A percentile compares a stretch with the other conserved stretches of the same genome.
Conservation (phyloP, 2,113 vertebrate genomes). For the Diphyllodes magnificus region DNA sequence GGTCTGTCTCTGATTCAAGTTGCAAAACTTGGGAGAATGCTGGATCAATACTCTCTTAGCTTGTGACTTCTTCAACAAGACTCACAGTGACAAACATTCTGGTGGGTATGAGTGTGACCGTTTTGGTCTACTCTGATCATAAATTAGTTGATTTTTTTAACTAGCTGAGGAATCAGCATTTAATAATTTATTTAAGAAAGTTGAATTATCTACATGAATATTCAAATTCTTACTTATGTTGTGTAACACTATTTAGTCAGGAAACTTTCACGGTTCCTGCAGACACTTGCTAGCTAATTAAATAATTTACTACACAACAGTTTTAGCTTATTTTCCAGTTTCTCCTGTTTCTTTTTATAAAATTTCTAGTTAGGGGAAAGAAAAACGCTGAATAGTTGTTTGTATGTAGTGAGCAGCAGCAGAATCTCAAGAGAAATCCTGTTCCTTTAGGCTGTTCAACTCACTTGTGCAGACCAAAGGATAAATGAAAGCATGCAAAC, state of each 20-base stretch:
- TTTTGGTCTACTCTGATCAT: not conserved
- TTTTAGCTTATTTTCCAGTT: not conserved
- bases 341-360: not conserved
- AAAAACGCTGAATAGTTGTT: slow-evolving; percentile 25
- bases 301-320: not conserved
- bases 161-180: not conserved
- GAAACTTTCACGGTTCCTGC: not conserved
- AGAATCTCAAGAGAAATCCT: slow-evolving; percentile 5
- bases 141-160: not conserved
- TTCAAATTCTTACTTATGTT: not conserved
- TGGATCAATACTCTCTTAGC: not conserved
- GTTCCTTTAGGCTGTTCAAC: slow-evolving; percentile 23
- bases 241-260: not conserved
- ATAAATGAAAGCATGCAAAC: slow-evolving; percentile 7
- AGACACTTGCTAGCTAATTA: not conserved
- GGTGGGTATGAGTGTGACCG: not conserved
- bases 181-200: not conserved
- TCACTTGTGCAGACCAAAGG: slow-evolving; percentile 29
- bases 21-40: not conserved
- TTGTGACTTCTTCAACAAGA: not conserved
- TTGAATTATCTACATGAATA: not conserved
- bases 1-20: not conserved
- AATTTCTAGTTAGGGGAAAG: not conserved
- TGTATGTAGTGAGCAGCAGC: not conserved
- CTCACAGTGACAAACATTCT: not conserved